Percentiles rank a stretch among this genome's conserved stretches.
phyloP scores from a whole-genome alignment of 2,113 vertebrate genomes.

The Varanus salvator region DNA sequence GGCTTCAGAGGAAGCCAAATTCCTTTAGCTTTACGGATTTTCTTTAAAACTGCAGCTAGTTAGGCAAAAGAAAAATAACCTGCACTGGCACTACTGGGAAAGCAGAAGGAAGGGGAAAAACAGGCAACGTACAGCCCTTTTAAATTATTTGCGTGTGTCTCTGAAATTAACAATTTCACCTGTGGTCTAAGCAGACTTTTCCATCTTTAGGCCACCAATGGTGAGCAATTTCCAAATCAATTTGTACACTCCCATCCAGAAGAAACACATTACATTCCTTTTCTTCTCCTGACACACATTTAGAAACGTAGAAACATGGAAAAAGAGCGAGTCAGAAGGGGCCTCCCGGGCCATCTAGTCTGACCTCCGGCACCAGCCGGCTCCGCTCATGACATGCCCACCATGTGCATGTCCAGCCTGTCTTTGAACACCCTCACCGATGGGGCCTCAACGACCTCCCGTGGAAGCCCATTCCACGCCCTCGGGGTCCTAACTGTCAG shows the following conservation, averaged over 20 bases:
- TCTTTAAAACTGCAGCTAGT: not conserved
- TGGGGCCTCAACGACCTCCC: too few species aligned
- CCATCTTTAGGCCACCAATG: not conserved
- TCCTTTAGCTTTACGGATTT: not conserved
- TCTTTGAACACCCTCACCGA: too few species aligned
- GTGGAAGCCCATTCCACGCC: too few species aligned
- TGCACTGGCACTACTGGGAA: not conserved
- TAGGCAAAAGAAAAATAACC: not conserved
- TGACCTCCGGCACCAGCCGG: too few species aligned
- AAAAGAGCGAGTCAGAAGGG: too few species aligned
- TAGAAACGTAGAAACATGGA: too few species aligned
- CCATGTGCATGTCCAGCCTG: too few species aligned
- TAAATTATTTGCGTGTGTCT: not conserved
- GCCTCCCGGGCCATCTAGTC: too few species aligned
- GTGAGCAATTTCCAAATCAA: slow-evolving; percentile 6
- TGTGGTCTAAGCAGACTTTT: not conserved
- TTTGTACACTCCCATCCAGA: not conserved
- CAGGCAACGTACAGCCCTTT: not conserved
- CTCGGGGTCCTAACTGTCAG: too few species aligned
- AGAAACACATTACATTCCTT: not conserved
- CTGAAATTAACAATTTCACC: not conserved
- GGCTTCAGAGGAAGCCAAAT: slow-evolving; percentile 12
- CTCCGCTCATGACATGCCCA: too few species aligned
- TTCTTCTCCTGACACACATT: not conserved
- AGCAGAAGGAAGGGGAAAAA: rapidly evolving